Percentiles rank a stretch among this genome's conserved stretches.
Evolutionary conservation across 1,140 invertebrate genomes (phyloP).

Genomic region (Zelostemma sp.): DNA sequence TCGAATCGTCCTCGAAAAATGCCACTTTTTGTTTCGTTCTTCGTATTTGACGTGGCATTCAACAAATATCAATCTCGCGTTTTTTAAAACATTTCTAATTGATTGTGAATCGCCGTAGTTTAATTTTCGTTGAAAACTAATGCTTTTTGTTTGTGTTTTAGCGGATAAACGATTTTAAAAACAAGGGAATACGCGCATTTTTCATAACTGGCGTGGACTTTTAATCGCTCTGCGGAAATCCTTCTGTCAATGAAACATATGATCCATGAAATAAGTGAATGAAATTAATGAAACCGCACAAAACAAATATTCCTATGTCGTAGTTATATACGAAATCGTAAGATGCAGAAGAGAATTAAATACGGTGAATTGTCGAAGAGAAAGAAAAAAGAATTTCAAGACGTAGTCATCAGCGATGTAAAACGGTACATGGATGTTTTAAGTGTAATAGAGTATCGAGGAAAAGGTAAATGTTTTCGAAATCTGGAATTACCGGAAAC

Average conservation of each 20-base stretch:
- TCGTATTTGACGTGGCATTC: too few relatives aligned
- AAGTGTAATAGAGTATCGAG: conserved; percentile 55
- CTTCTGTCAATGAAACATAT: conserved; percentile 29
- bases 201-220: conserved; percentile 20
- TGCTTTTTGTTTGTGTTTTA: too few relatives aligned
- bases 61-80: too few relatives aligned
- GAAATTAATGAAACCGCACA: conserved; percentile 51
- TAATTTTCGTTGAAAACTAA: too few relatives aligned
- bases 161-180: too few relatives aligned
- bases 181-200: conserved; percentile 19
- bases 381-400: conserved; percentile 44
- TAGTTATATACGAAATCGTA: conserved; percentile 23
- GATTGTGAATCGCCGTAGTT: not conserved
- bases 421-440: conserved; percentile 63
- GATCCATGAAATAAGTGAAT: conserved; percentile 20
- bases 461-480: conserved; percentile 28
- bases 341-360: not conserved
- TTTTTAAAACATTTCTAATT: too few relatives aligned
- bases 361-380: conserved; percentile 21
- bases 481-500: conserved; percentile 7
- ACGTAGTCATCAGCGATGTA: conserved; percentile 53
- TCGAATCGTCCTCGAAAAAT: not conserved
- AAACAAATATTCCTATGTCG: conserved; percentile 49
- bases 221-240: conserved; percentile 25
- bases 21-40: too few relatives aligned